Conservation (phyloP, 2,797 vertebrate genomes). For the Setipinna tenuifilis region DNA sequence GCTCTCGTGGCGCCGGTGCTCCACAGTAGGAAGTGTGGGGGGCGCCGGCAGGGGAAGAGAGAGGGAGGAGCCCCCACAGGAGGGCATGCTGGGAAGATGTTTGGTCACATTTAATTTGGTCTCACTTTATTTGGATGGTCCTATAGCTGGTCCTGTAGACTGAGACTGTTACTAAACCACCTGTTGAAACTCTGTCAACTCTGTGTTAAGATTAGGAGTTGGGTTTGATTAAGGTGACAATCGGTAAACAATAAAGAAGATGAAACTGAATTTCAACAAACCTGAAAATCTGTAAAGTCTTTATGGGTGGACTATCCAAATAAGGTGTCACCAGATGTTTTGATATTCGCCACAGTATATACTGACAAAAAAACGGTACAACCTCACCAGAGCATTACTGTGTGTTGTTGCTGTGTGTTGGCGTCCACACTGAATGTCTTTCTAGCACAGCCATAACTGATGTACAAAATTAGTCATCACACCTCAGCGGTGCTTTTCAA, state of each 20-base stretch:
- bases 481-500: neutral
- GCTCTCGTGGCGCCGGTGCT: constrained; percentile 66
- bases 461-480: constrained; percentile 43
- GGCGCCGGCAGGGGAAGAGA: neutral
- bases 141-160: too few species aligned
- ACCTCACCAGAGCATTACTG: constrained; percentile 43
- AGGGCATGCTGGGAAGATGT: neutral
- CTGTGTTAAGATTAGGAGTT: too few species aligned
- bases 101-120: too few species aligned
- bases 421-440: constrained; percentile 61
- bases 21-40: constrained; percentile 68
- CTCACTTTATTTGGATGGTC: too few species aligned
- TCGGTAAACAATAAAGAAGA: too few species aligned
- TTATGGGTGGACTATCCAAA: too few species aligned
- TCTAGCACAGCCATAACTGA: constrained; percentile 45
- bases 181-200: too few species aligned
- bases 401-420: constrained; percentile 59
- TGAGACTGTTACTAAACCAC: too few species aligned
- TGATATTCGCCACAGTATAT: constrained; percentile 16
- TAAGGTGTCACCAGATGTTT: neutral
- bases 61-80: too few species aligned
- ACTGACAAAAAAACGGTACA: neutral
- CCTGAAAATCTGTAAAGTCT: too few species aligned
- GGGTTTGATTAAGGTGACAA: too few species aligned
- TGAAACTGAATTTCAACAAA: too few species aligned